phyloP scores from a whole-genome alignment of 2,888 invertebrate genomes.

The Lepetodrilus schrolli region DNA sequence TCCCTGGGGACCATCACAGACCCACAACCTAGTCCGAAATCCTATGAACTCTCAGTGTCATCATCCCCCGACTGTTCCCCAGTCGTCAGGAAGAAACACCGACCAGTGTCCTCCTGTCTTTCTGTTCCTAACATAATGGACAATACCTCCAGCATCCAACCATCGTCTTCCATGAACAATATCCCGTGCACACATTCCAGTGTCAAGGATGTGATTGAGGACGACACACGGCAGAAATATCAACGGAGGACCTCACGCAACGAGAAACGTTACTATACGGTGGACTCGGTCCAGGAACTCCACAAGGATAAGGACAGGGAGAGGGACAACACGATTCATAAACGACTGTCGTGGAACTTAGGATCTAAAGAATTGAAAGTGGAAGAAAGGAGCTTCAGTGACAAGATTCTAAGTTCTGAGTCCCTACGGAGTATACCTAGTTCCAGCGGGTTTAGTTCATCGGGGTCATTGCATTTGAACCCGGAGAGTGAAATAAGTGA shows the following conservation, averaged over 20 bases:
- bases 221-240: constrained; percentile 46
- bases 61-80: constrained; percentile 35
- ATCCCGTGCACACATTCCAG: background rate
- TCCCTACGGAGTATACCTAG: constrained; percentile 75
- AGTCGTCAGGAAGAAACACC: constrained; percentile 30
- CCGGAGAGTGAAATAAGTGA: constrained; percentile 68
- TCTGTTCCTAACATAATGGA: constrained; percentile 40
- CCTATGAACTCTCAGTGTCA: background rate
- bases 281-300: constrained; percentile 81
- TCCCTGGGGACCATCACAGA: background rate
- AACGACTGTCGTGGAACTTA: constrained; percentile 81
- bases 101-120: constrained; percentile 35
- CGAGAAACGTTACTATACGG: constrained; percentile 80
- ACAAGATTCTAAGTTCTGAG: constrained; percentile 73
- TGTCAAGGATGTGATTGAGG: background rate
- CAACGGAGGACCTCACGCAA: constrained; percentile 62
- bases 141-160: background rate
- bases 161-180: background rate
- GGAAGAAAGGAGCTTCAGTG: constrained; percentile 58
- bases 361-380: constrained; percentile 69
- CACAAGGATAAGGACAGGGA: constrained; percentile 74
- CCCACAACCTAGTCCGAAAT: background rate
- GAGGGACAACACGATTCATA: constrained; percentile 78
- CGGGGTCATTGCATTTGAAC: constrained; percentile 74
- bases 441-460: constrained; percentile 77